Conservation (phyloP, 2,888 invertebrate genomes). For the Coenonympha glycerion region DNA sequence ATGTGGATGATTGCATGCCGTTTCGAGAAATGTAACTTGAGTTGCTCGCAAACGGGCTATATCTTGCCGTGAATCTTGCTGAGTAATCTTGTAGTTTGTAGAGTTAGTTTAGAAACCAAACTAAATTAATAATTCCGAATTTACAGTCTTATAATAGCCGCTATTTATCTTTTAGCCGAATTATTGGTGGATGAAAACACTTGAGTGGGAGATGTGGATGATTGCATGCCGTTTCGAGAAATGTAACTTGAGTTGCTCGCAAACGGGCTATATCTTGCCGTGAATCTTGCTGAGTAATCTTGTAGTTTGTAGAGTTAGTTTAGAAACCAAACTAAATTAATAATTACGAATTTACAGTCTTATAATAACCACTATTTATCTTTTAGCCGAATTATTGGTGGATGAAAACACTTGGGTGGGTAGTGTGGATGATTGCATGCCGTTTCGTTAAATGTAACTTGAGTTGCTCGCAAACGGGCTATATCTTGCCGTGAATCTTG, state of each 20-base stretch:
- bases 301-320: too few relatives aligned
- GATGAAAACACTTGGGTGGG: conserved; percentile 10
- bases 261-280: neutral
- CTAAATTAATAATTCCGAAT: conserved; percentile 45
- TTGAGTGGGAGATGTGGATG: conserved; percentile 3
- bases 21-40: neutral
- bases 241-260: neutral
- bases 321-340: conserved; percentile 46
- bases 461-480: neutral
- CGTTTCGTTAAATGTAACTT: neutral
- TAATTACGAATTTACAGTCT: conserved; percentile 41
- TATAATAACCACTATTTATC: conserved; percentile 41
- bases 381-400: conserved; percentile 36
- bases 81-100: too few relatives aligned
- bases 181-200: conserved; percentile 28
- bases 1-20: neutral
- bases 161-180: conserved; percentile 40
- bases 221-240: neutral
- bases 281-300: too few relatives aligned
- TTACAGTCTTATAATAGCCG: conserved; percentile 40
- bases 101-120: too few relatives aligned
- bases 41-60: neutral
- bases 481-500: too few relatives aligned
- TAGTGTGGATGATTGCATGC: neutral
- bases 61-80: too few relatives aligned